Conservation (phyloP, 1,140 invertebrate species). For the Polypedilum pembai region DNA sequence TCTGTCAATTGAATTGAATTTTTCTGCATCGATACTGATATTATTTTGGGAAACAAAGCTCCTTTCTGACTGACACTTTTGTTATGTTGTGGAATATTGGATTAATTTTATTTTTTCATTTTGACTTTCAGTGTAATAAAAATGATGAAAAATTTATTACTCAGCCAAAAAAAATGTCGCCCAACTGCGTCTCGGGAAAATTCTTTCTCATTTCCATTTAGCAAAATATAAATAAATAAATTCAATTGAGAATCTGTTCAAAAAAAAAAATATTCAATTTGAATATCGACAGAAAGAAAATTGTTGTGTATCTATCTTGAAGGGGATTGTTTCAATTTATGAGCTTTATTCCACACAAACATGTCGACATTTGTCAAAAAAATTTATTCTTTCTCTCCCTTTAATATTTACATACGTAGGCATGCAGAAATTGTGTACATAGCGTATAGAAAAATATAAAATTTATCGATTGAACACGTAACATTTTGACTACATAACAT, state of each 20-base stretch:
- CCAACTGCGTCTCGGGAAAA: neutral
- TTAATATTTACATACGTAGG: too few species aligned
- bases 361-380: slow-evolving; percentile 15
- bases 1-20: too few species aligned
- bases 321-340: neutral
- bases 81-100: too few species aligned
- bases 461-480: slow-evolving; percentile 17
- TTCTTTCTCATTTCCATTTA: neutral
- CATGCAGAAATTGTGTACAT: neutral
- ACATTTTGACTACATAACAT: slow-evolving; percentile 7
- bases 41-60: too few species aligned
- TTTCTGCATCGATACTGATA: too few species aligned
- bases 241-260: slow-evolving; percentile 25
- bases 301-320: neutral
- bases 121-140: too few species aligned
- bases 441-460: neutral
- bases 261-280: slow-evolving; percentile 14
- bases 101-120: too few species aligned
- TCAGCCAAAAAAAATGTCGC: neutral
- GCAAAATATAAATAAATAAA: slow-evolving; percentile 29
- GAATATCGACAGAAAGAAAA: neutral
- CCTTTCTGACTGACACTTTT: too few species aligned
- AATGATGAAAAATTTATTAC: too few species aligned
- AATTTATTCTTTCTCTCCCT: neutral
- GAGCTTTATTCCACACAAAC: neutral